Evolutionary conservation across 2,797 vertebrate species (phyloP), one percentile per base, ranked within the genome.

Genomic region (Euthynnus affinis): DNA sequence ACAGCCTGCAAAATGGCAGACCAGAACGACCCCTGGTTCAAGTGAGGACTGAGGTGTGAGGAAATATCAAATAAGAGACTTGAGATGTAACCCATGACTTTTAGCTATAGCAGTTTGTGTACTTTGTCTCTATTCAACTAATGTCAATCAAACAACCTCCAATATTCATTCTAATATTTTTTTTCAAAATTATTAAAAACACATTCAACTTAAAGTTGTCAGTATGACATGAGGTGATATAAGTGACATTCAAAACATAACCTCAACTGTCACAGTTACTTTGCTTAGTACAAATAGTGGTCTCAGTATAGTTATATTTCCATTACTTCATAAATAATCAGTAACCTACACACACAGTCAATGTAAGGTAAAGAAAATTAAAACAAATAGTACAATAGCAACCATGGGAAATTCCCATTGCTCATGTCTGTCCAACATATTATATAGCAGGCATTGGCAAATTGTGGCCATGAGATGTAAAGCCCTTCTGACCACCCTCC

Each of bases 221-320:
- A 62, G 55, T 27, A 66, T 64, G 70, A 81, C 48, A 60, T 29
- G 18, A 40, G 63, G 18, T 72, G 51, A 80, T 64, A 61, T 61
- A 68, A 59, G 48, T 74, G 71, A 62, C 42, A 71, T 22, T 78
- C 14, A 81, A 75, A 81, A 55, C 63, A 74, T 74, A 60, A 66
- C 60, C 52, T 63, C 75, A 79, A 5, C 51, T 66, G 53, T 86
- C 73, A 82, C 76, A 80, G 67, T 77, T 82, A 70, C 77, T 77
- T 81, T 56, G 18, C 71, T 74, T 9, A 51, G 60, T 3, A 56
- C 37, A 74, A 65, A 40, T 18, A 70, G 56, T 18, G 42, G 48
- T 63, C 52, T 71, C 56, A 52, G 57, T 62, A 73, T 34, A 61
- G n/a, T 51, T 68, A 25, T 34, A 37, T 71, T 76, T 83, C 59